Evolutionary conservation across 2,113 vertebrate species (phyloP).

Genomic region (Labrus mixtus): DNA sequence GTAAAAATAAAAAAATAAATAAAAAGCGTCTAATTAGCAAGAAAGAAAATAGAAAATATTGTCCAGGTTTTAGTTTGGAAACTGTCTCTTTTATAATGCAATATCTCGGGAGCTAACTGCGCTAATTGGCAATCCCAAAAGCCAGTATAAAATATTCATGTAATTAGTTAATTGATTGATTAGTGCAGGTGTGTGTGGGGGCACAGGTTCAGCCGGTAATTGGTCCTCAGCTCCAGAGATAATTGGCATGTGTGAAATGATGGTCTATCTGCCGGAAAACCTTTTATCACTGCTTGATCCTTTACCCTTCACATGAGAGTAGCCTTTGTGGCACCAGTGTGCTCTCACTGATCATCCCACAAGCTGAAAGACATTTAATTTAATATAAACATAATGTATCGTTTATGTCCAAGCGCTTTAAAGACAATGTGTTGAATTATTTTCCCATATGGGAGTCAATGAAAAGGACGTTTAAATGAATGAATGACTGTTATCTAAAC

Average conservation of each 20-base stretch:
- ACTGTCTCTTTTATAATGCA: conserved; percentile 40
- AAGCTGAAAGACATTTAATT: conserved; percentile 11
- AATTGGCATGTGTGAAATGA: conserved; percentile 77
- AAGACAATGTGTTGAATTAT: not conserved
- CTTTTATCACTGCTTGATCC: conserved; percentile 63
- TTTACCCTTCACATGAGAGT: conserved; percentile 40
- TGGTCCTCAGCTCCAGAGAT: conserved; percentile 73
- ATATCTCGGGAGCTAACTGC: conserved; percentile 22
- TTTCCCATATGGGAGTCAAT: not conserved
- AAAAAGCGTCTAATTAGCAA: conserved; percentile 56
- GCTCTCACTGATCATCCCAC: conserved; percentile 34
- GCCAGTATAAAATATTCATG: conserved; percentile 75
- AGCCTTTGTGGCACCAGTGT: conserved; percentile 46
- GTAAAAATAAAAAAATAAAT: no score
- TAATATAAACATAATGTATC: conserved; percentile 37
- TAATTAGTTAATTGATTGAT: conserved; percentile 83
- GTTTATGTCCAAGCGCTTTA: conserved; percentile 35
- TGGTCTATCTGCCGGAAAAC: conserved; percentile 50
- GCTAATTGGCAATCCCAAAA: conserved; percentile 77
- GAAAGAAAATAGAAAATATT: not conserved
- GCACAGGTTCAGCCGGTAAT: conserved; percentile 75
- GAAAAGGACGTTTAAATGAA: no score
- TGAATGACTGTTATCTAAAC: no score
- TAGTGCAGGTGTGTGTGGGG: conserved; percentile 71
- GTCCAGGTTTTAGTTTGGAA: conserved; percentile 41